Evolutionary conservation across 2,888 invertebrate genomes (phyloP), one percentile per base, ranked within the genome.

Genomic region (Dysmachus trigonus): DNA sequence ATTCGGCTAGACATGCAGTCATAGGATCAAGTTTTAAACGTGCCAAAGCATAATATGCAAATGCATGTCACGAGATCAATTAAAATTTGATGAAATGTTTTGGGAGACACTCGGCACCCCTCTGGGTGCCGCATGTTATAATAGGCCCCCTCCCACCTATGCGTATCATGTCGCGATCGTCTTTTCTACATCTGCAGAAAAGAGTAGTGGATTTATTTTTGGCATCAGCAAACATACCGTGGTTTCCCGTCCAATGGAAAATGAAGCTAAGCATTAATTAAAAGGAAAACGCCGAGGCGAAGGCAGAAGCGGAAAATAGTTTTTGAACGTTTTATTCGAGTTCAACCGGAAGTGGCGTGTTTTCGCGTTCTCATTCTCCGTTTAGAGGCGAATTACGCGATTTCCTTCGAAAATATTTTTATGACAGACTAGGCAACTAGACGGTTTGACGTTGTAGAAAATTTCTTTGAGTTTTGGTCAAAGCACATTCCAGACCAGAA

Each of bases 41-140:
- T 79, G n/a, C 47, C 31, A 30, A 10, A n/a, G 27, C 79, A 79
- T 47, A 27, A 30, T 27, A n/a, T 30, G 35, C 79, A 31, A 79
- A 79, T 79, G 79, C 79, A 79, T 79, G 79, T 79, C 79, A 79
- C 30, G 79, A 30, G 15, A 79, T 31, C 79, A 79, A 22, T 76
- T 76, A 76, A 76, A 73, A 76, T 76, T 76, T 76, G 76, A 38
- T 18, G 76, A 76, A 76, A 76, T 76, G 76, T 76, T 76, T 38
- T 18, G 76, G 30, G n/a, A 73, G 35, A 73, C 73, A 72, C 31
- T 73, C 35, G 30, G n/a, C 7, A 31, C 73, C 73, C 73, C 73
- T 5, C 13, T 30, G 73, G 27, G 27, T 27, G 13, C 33, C 33
- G 18, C 8, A 73, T n/a, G 18, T 73, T 31, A 31, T 31, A 5